phyloP scores from a whole-genome alignment of 1,140 invertebrate species.

The Adelges cooleyi region DNA sequence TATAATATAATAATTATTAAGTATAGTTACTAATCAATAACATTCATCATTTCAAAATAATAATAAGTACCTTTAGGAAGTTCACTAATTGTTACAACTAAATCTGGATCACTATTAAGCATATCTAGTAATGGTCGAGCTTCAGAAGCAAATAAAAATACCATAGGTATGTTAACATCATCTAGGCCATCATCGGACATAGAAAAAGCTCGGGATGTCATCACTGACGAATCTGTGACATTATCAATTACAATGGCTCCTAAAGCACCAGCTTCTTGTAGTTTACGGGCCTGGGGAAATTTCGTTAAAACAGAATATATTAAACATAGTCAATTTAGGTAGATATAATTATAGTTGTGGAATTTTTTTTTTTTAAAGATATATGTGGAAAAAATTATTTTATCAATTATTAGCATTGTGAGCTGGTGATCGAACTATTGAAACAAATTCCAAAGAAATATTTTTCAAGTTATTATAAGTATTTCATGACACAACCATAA shows the following conservation, averaged over 20 bases:
- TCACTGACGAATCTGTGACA: slow-evolving; percentile 54
- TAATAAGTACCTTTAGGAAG: slow-evolving; percentile 30
- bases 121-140: slow-evolving; percentile 52
- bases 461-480: too few relatives aligned
- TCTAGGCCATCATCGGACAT: slow-evolving; percentile 89
- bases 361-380: too few relatives aligned
- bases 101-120: slow-evolving; percentile 41
- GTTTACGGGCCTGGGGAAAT: slow-evolving; percentile 63
- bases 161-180: slow-evolving; percentile 78
- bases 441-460: too few relatives aligned
- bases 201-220: slow-evolving; percentile 70
- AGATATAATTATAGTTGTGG: too few relatives aligned
- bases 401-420: too few relatives aligned
- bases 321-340: too few relatives aligned
- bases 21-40: too few relatives aligned
- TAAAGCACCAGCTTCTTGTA: slow-evolving; percentile 71
- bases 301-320: slow-evolving; percentile 32
- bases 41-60: too few relatives aligned
- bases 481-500: too few relatives aligned
- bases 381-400: too few relatives aligned
- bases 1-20: background rate
- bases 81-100: slow-evolving; percentile 43
- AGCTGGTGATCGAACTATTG: too few relatives aligned
- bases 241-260: slow-evolving; percentile 86
- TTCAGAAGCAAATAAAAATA: slow-evolving; percentile 81